These are phyloP conservation scores for Tychaedon coryphoeus DNA, from an alignment of 2,113 vertebrate species.

Conservation along the genomic window DNA sequence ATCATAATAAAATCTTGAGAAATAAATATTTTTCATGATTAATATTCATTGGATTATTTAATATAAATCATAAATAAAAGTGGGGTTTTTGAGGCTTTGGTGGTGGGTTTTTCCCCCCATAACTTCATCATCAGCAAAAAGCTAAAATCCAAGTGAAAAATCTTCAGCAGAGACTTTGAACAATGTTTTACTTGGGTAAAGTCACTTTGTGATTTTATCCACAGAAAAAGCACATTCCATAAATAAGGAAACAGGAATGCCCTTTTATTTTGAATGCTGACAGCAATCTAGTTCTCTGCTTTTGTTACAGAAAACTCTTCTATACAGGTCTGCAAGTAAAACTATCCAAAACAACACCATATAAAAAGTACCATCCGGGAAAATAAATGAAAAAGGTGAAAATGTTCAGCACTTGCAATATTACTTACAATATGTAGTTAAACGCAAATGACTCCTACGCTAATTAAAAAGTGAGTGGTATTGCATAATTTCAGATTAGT, in stretches of 20 bases:
- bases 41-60: background rate
- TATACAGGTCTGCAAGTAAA: background rate
- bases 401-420: background rate
- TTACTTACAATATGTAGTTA: background rate
- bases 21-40: background rate
- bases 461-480: background rate
- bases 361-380: background rate
- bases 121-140: background rate
- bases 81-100: rapidly evolving
- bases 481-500: background rate
- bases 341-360: background rate
- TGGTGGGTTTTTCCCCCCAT: rapidly evolving
- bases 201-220: background rate
- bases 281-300: background rate
- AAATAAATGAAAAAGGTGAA: background rate
- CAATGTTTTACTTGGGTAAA: background rate
- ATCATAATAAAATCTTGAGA: background rate
- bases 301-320: background rate
- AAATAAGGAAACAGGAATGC: background rate
- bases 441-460: background rate
- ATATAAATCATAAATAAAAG: background rate
- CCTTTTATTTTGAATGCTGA: background rate
- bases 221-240: background rate
- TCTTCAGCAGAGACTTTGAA: background rate
- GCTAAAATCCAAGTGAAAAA: background rate